Evolutionary conservation across 2,888 invertebrate genomes (phyloP).

Genomic region (Serrognathus titanus): DNA sequence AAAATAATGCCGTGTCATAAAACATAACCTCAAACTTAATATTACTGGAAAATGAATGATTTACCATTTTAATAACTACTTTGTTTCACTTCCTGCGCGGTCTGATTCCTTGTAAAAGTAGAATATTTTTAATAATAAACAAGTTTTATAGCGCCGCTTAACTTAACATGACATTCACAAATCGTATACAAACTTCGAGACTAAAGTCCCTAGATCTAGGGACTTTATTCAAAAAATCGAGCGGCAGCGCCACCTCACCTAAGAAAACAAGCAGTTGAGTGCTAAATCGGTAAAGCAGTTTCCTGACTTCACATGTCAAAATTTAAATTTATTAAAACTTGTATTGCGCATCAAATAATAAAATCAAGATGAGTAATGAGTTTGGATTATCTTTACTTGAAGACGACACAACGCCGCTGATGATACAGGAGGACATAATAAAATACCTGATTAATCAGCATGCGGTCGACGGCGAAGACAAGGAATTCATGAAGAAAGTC

Average conservation of each 20-base stretch:
- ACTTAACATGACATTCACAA: neutral
- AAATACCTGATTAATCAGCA: slow-evolving; percentile 21
- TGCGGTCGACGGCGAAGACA: slow-evolving; percentile 5
- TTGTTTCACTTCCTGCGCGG: too few species aligned
- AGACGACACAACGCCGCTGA: slow-evolving; percentile 11
- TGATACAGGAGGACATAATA: slow-evolving; percentile 20
- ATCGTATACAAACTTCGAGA: neutral
- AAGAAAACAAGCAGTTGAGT: too few species aligned
- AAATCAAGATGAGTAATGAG: too few species aligned
- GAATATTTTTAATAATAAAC: neutral
- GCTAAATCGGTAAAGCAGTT: neutral
- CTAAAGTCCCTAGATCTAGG: neutral
- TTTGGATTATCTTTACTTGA: neutral
- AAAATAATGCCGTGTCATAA: slow-evolving; percentile 17
- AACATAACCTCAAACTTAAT: slow-evolving; percentile 16
- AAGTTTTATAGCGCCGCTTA: too few species aligned
- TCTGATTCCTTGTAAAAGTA: neutral
- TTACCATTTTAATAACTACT: slow-evolving; percentile 11
- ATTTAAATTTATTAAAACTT: neutral
- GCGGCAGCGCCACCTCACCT: too few species aligned
- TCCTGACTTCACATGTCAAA: neutral
- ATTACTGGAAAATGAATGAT: slow-evolving; percentile 1
- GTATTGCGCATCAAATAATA: too few species aligned
- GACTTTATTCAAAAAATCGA: neutral
- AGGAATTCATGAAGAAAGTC: neutral